Conservation (phyloP, 2,797 vertebrate genomes). For the Aldrovandia affinis region DNA sequence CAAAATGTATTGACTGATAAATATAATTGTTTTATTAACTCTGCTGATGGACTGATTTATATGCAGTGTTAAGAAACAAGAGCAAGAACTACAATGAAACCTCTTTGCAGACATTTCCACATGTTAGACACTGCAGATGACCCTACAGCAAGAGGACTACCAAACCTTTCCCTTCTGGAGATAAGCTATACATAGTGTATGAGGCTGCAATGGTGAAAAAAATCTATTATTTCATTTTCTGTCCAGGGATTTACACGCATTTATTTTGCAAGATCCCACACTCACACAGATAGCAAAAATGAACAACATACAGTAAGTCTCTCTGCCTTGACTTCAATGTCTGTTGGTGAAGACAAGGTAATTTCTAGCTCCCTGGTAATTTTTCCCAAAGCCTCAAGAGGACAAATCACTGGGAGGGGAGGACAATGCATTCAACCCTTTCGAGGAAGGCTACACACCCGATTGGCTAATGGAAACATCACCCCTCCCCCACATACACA, state of each 20-base stretch:
- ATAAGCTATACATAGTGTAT: not conserved
- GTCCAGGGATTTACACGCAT: not conserved
- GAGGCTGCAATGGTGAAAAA: not conserved
- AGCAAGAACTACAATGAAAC: too few species aligned
- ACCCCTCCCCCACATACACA: not conserved
- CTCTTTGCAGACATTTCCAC: not conserved
- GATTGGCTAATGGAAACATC: not conserved
- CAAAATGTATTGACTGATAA: not conserved
- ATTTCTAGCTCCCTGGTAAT: not conserved
- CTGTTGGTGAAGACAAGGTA: not conserved
- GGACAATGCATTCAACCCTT: not conserved
- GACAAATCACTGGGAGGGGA: not conserved
- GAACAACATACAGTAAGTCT: not conserved
- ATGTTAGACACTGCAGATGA: not conserved
- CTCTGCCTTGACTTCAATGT: not conserved
- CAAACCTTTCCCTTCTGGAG: not conserved
- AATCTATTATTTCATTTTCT: too few species aligned
- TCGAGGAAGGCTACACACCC: not conserved
- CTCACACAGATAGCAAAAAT: not conserved
- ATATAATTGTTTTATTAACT: not conserved
- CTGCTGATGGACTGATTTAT: not conserved
- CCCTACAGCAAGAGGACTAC: not conserved
- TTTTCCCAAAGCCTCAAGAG: not conserved
- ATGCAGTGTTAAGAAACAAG: not conserved
- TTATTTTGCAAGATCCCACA: too few species aligned